These are phyloP conservation scores for Tanypteryx hageni DNA, from an alignment of 2,888 invertebrate genomes.

Conservation along the genomic window DNA sequence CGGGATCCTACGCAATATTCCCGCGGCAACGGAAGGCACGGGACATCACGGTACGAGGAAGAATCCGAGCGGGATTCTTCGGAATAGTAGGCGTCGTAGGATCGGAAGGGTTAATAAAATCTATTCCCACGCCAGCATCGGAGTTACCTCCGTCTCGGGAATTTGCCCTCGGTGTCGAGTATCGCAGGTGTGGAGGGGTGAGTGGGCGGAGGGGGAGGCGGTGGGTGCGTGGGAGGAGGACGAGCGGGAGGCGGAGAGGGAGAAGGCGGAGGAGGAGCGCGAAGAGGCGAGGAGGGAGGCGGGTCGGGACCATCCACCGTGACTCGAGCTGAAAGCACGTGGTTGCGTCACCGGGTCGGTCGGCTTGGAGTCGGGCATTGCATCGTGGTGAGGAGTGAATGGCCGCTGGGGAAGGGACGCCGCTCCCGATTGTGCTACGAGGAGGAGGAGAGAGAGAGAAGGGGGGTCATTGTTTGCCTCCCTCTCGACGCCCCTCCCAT, in stretches of 20 bases:
- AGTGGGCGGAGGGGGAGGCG: neutral
- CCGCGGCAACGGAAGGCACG: too few species aligned
- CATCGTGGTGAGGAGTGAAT: neutral
- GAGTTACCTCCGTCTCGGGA: neutral
- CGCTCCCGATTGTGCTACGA: neutral
- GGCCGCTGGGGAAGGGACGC: neutral
- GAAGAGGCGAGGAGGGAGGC: neutral
- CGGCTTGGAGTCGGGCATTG: neutral
- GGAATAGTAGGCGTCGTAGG: too few species aligned
- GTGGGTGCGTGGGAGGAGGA: neutral
- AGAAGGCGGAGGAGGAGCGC: neutral
- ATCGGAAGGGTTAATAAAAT: too few species aligned
- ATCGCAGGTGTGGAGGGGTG: neutral
- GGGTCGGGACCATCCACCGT: neutral
- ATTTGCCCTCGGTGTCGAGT: neutral
- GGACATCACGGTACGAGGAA: too few species aligned
- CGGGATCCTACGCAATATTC: too few species aligned
- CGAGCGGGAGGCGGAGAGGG: neutral
- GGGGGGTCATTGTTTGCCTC: constrained; percentile 40
- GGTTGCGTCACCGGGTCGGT: neutral
- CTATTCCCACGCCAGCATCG: too few species aligned
- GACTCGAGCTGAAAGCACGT: neutral
- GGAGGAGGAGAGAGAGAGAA: neutral
- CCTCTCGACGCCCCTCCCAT: neutral
- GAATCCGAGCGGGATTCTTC: too few species aligned